Evolutionary conservation across 2,113 vertebrate species (phyloP), one percentile per base, ranked within the genome.

Genomic region (Abramis brama): DNA sequence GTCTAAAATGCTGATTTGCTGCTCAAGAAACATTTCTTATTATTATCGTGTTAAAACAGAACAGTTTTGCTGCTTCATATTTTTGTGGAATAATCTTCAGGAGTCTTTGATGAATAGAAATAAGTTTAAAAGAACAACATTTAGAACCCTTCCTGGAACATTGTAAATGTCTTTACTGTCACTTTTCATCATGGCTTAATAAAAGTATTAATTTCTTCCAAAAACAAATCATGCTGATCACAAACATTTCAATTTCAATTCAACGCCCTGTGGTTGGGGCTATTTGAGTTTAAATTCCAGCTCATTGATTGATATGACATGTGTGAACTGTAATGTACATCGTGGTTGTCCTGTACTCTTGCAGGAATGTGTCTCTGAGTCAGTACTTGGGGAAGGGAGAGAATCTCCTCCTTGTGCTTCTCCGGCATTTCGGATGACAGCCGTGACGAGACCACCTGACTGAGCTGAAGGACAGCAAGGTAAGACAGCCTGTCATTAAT

Each of bases 381-480:
- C 84, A 90, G 43, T 94, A 92, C 84, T 85, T 93, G 79, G 80
- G 55, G 36, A 89, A 62, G 79, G 91, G 91, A 11, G 88, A 93
- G 86, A 94, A 91, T 83, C 90, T 93, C 62, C 91, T 95, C 85
- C 93, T 95, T 87, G 93, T 95, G 33, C 91, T 95, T 64, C 91
- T 94, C 88, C 83, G 94, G 84, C 92, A 94, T 70, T 90, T 91
- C 0, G 93, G 90, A 87, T 94, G 94, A 93, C 92, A 93, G 6
- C 92, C 90, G 1, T 95, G 93, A 94, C 93, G 93, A 87, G 95
- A 95, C 89, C 95, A 95, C 75, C 83, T 94, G 92, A 88, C 93
- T 13, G 90, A 94, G 90, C 90, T 95, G 90, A 85, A 83, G 87
- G 85, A 87, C 75, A 91, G 19, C 76, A 79, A 79, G 82, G 86